Evolutionary conservation across 2,888 invertebrate species (phyloP), one percentile per base, ranked within the genome.

Genomic region (Philaethria dido): DNA sequence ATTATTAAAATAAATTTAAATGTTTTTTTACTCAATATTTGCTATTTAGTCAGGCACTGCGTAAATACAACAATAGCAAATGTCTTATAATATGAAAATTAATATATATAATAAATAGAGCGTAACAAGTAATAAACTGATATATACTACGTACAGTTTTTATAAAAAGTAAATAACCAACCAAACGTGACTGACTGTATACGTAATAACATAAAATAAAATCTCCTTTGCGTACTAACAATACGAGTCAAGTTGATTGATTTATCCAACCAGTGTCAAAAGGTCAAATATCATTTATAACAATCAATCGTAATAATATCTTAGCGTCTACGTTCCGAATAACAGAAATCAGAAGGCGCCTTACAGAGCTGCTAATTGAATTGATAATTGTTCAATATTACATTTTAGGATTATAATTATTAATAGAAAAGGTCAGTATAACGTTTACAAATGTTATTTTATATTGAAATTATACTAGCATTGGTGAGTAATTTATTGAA

Each of bases 191-290:
- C 68, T 64, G 60, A 54, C 54, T 64, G 18, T 20, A 61, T 45
- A 22, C 14, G 45, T 55, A 42, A 29, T 42, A 44, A 20, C 5
- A 61, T 64, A 68, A 64, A 64, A 64, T 45, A 33, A 18, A 64
- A 48, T 48, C 55, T 33, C 33, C 22, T 47, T 61, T n/a, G 48
- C 54, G 11, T 14, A 33, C 55, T 42, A 64, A 64, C 66, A 65
- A 69, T 66, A 59, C 52, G 13, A 29, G 66, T 69, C 62, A 60
- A 66, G 50, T 52, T 63, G 60, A 68, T 62, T 62, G 62, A 69
- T 66, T 60, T 64, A 63, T 66, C 48, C 22, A 44, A 18, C 16
- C 20, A 66, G 54, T 63, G 63, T 63, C 63, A 52, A 66, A 59
- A 66, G 61, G 55, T 69, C 60, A 47, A 63, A 66, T 45, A 44